Evolutionary conservation across 2,888 invertebrate genomes (phyloP), one percentile per base, ranked within the genome.

Genomic region (Hyalella azteca): DNA sequence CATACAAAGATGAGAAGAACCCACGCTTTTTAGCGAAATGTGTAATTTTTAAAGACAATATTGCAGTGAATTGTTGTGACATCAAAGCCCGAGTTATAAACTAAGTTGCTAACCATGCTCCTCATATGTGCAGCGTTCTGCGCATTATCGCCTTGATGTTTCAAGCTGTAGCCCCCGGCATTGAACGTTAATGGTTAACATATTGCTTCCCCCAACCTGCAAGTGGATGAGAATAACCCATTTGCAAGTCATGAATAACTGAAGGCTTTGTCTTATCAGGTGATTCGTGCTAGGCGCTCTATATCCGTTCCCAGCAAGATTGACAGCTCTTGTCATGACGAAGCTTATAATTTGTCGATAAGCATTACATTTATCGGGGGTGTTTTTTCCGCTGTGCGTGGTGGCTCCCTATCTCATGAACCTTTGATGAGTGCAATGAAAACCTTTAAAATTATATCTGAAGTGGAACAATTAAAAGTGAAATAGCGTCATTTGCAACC

Each of bases 201-300:
- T 66, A 66, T 66, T 66, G 39, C 66, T 29, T 19, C 39, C 19
- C 36, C 36, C 36, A 45, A 45, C 45, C 45, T 45, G 45, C 9
- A 45, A 45, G 66, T 66, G 66, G 66, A 36, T 29, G 66, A 66
- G 66, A 66, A 66, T 66, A 66, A 66, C 36, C 66, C 39, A 66
- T 66, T 66, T 36, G 66, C 66, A 66, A 66, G 66, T 66, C 66
- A 66, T 66, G 66, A 66, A 66, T 66, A 66, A 36, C 66, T 66
- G 36, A 66, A 32, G 66, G 29, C 66, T 36, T 15, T 26, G 66
- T 36, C 36, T 36, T n/a, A 66, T 32, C 19, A 36, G n/a, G 66
- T 66, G 66, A 32, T 66, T 66, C 66, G 19, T 32, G 66, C 36
- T 3, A 36, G 3, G 66, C 7, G 54, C 22, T 22, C 26, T 29